A percentile compares a stretch with the other conserved stretches of the same genome.
Evolutionary conservation across 2,113 vertebrate species (phyloP).

Genomic region (Cyprichromis sp.): DNA sequence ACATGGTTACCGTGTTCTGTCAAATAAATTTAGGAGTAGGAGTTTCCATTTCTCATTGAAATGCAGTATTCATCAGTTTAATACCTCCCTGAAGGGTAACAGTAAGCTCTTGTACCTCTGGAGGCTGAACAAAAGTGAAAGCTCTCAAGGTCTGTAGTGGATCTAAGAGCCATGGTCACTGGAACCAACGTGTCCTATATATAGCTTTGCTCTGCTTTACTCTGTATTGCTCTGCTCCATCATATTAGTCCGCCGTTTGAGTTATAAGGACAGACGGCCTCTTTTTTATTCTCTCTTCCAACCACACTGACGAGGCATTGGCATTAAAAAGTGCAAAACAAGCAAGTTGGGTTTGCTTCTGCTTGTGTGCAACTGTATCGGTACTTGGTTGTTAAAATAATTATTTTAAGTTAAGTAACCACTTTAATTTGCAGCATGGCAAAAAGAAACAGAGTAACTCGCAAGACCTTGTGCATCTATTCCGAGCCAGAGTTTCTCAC

Average conservation of each 20-base stretch:
- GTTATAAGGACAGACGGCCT: not conserved
- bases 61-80: conserved; percentile 37
- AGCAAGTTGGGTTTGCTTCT: not conserved
- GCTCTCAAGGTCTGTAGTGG: conserved; percentile 32
- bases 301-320: not conserved
- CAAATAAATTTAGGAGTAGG: not conserved
- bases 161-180: conserved; percentile 44
- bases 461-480: conserved; percentile 70
- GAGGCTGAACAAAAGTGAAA: conserved; percentile 46
- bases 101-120: conserved; percentile 28
- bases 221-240: conserved; percentile 37
- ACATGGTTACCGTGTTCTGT: not conserved
- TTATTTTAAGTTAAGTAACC: not conserved
- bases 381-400: not conserved
- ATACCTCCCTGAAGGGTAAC: conserved; percentile 37
- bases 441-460: conserved; percentile 14
- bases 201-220: conserved; percentile 35
- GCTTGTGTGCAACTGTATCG: not conserved
- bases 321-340: not conserved
- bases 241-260: conserved; percentile 38
- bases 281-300: not conserved
- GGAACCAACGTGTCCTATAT: conserved; percentile 55
- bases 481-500: conserved; percentile 66
- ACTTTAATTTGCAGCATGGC: not conserved
- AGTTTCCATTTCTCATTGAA: conserved; percentile 34